Base-by-base conservation (phyloP, 2,888 invertebrate genomes). In the Drosophila atripex region DNA sequence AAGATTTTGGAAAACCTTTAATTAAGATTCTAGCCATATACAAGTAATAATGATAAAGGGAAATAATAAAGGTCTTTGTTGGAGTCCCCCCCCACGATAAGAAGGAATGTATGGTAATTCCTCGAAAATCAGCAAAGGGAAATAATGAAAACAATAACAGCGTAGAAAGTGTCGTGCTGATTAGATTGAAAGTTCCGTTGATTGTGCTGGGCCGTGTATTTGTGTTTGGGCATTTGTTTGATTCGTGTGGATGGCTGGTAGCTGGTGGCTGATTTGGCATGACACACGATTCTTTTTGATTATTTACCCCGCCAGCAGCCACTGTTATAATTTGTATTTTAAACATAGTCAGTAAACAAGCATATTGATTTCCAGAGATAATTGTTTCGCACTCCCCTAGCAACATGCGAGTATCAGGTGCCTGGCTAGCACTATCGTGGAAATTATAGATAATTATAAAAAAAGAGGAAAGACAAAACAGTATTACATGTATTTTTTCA, bases 101-200 rank as follows among this genome's bases (percentile, higher is more conserved):
- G 60, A 53, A 50, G 50, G 35, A 39, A 32, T 45, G 21, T 38
- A 58, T 59, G 59, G 23, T 58, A 69, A 66, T 68, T 53, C 51
- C 32, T 5, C 18, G n/a, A 38, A 68, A 68, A 68, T 52, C 21
- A 43, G 21, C 38, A 23, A 45, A 16, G 43, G 23, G 25, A 23
- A 41, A 41, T 11, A 55, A 41, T 8, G 35, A 56, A 50, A 56
- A 30, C 58, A 46, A 53, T 47, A 14, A 52, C 64, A 69, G 66
- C 76, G 52, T 16, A 54, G 30, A 59, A 68, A 60, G 58, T 70
- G 57, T 69, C 52, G 61, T 51, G 63, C 49, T 75, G 80, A 80
- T 85, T 78, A 80, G 85, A 75, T 80, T 85, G 71, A 53, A 46
- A 74, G 71, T 58, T 60, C 43, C 58, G 53, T 47, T 49, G 54